phyloP scores from a whole-genome alignment of 2,113 vertebrate species.

The Tichodroma muraria region DNA sequence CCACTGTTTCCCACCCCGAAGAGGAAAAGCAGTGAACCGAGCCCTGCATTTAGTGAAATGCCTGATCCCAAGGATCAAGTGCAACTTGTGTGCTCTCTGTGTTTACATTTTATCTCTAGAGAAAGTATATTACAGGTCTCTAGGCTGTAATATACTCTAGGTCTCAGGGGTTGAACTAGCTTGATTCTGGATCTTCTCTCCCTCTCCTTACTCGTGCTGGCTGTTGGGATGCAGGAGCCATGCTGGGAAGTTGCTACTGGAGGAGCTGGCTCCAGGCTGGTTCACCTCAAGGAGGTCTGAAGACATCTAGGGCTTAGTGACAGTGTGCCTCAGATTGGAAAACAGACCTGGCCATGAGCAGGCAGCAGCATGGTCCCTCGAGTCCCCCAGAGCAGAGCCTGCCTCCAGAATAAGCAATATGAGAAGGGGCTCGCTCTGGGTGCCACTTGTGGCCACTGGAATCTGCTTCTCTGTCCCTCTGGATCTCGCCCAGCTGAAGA shows the following conservation, averaged over 20 bases:
- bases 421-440: background rate
- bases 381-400: background rate
- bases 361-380: rapidly evolving
- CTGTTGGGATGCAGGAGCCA: rapidly evolving
- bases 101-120: slow-evolving; percentile 36
- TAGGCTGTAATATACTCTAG: too few relatives aligned
- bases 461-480: background rate
- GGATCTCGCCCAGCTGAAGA: background rate
- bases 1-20: background rate
- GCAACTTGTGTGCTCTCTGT: slow-evolving; percentile 19
- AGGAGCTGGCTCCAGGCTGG: background rate
- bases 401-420: rapidly evolving
- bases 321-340: background rate
- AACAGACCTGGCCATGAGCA: background rate
- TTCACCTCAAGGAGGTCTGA: background rate
- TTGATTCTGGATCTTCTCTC: background rate
- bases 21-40: background rate
- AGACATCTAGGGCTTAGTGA: background rate
- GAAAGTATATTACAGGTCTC: background rate
- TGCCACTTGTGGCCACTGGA: background rate
- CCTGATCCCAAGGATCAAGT: slow-evolving; percentile 26
- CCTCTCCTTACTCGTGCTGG: background rate
- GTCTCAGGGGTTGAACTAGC: background rate
- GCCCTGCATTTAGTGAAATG: background rate
- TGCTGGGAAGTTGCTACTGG: background rate